Evolutionary conservation across 2,113 vertebrate genomes (phyloP).

Genomic region (Tupaia chinensis): DNA sequence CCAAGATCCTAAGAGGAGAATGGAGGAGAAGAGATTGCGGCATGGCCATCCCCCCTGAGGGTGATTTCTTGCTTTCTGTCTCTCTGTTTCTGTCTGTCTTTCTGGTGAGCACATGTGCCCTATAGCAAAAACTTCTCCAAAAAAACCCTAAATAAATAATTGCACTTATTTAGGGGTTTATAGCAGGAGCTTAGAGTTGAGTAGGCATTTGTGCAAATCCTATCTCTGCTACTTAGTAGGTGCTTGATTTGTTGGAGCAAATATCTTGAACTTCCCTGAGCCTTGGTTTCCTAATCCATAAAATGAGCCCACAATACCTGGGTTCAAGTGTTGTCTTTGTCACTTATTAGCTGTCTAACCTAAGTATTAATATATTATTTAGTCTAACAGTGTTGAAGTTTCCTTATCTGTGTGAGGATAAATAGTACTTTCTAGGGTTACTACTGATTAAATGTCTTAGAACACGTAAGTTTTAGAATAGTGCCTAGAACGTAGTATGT

Average conservation of each 20-base stretch:
- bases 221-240: neutral
- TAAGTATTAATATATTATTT: neutral
- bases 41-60: too few species aligned
- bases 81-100: too few species aligned
- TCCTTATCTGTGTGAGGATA: slow-evolving; percentile 9
- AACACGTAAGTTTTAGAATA: neutral
- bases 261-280: neutral
- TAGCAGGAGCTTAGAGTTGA: neutral
- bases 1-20: too few species aligned
- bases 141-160: too few species aligned
- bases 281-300: slow-evolving; percentile 22
- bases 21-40: too few species aligned
- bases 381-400: neutral
- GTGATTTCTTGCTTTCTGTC: too few species aligned
- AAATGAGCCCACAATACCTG: neutral
- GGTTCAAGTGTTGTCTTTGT: slow-evolving; percentile 1
- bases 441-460: neutral
- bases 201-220: neutral
- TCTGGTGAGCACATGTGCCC: too few species aligned
- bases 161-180: neutral
- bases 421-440: neutral
- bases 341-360: neutral
- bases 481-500: neutral
- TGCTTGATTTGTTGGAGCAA: neutral
- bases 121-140: too few species aligned